Base-by-base conservation (phyloP, 2,888 invertebrate species). In the Ecliptopera silaceata region DNA sequence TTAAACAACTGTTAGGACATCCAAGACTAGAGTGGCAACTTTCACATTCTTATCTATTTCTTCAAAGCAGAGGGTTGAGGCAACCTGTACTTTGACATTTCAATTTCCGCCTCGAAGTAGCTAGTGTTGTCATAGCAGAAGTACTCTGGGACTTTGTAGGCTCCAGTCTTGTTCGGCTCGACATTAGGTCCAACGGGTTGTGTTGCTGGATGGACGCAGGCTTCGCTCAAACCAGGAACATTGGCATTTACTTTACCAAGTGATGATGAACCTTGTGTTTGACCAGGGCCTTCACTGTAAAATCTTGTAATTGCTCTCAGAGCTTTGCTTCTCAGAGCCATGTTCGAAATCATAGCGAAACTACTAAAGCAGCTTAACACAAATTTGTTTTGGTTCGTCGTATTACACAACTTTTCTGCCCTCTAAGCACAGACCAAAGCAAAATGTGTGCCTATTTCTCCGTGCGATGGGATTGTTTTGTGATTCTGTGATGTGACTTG, bases 91-190 rank as follows among this genome's bases (percentile, higher is more conserved):
- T 96, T 94, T 1, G 93, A 91, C 95, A 97, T 95, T 87, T 97
- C 97, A 17, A 96, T 92, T 90, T 97, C 97, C 46, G 97, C 96
- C 85, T 97, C 97, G 69, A 94, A 95, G 77, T 94, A 97, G 66
- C 95, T 96, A 68, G 92, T 93, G 39, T 92, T 92, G 74, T 96
- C 93, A 74, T 96, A 97, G 66, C 94, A 94, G 74, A 94, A 97
- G 80, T 97, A 98, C 87, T 97, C 97, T 0, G 97, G 96, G 61
- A 96, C 96, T 87, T 97, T 97, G 79, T 97, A 97, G 0, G 93
- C 92, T 8, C 93, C 94, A 55, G 90, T 80, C 80, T 96, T 96
- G 26, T 91, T 82, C 1, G 89, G 86, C 1, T 93, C 90, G 6
- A 96, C 95, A 41, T 94, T 94, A 22, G 96, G 96, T 11, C 95